Evolutionary conservation across 2,797 vertebrate species (phyloP).

Genomic region (Furcifer pardalis): DNA sequence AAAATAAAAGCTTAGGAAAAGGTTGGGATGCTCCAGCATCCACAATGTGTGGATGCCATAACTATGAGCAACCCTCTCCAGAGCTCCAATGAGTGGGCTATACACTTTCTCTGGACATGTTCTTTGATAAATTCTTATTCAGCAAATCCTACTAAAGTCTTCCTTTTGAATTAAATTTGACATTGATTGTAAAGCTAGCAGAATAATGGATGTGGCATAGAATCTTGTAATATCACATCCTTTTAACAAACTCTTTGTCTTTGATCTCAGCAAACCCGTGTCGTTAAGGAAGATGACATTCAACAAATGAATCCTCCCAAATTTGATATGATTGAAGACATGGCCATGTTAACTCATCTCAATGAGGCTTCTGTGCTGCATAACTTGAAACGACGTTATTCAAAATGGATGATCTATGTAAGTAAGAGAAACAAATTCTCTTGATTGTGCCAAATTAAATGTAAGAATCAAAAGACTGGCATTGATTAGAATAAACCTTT

Average conservation of each 20-base stretch:
- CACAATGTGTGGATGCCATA: too few species aligned
- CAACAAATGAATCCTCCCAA: constrained; percentile 91
- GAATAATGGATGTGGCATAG: not conserved
- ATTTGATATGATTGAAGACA: constrained; percentile 93
- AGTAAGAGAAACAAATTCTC: constrained; percentile 46
- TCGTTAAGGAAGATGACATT: constrained; percentile 83
- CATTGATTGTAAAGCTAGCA: too few species aligned
- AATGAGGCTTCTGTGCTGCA: constrained; percentile 90
- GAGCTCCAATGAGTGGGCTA: too few species aligned
- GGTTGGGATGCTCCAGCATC: too few species aligned
- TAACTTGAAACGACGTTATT: constrained; percentile 88
- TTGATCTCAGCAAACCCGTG: constrained; percentile 74
- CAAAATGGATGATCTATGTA: constrained; percentile 96
- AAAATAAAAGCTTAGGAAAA: too few species aligned
- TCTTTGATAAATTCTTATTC: not conserved
- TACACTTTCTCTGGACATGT: too few species aligned
- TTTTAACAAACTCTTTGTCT: not conserved
- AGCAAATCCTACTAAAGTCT: not conserved
- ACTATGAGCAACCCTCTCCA: too few species aligned
- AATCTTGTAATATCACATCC: not conserved
- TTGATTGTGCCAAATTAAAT: fast-evolving
- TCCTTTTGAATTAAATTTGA: not conserved
- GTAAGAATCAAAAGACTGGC: not conserved
- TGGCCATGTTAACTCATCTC: constrained; percentile 93
- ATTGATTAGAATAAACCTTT: not conserved